A percentile compares a stretch with the other conserved stretches of the same genome.
Evolutionary conservation across 2,888 invertebrate species (phyloP).

Genomic region (Perdita meconis): DNA sequence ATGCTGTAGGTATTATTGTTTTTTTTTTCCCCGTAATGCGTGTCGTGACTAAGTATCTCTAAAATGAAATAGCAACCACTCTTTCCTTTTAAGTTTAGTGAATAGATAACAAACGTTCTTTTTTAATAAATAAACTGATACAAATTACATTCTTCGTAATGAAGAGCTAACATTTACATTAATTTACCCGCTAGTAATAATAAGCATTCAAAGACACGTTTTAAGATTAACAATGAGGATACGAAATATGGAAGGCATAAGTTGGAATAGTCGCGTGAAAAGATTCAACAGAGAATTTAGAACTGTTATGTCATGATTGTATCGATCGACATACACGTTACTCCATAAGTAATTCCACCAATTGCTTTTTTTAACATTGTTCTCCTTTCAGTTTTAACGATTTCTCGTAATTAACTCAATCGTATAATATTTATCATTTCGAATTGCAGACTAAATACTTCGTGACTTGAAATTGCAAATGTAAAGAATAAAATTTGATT

Average conservation of each 20-base stretch:
- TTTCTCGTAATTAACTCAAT: too few relatives aligned
- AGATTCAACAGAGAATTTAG: not conserved
- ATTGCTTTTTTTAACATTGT: too few relatives aligned
- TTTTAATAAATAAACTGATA: not conserved
- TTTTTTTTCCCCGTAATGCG: too few relatives aligned
- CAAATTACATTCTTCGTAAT: not conserved
- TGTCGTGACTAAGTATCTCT: not conserved
- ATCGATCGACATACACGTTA: slow-evolving; percentile 6
- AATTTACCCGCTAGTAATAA: not conserved
- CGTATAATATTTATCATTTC: not conserved
- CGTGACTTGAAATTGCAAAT: too few relatives aligned
- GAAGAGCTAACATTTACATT: not conserved
- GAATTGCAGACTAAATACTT: too few relatives aligned
- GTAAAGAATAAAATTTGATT: not conserved
- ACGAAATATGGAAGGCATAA: slow-evolving; percentile 17
- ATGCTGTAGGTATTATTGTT: not conserved
- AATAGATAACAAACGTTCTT: not conserved
- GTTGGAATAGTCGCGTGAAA: slow-evolving; percentile 4
- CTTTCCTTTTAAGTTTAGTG: too few relatives aligned
- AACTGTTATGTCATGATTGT: not conserved
- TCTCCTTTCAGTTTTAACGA: too few relatives aligned
- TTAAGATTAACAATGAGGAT: not conserved
- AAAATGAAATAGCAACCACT: not conserved
- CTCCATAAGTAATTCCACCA: slow-evolving; percentile 16
- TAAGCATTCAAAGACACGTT: not conserved